These are phyloP conservation scores for Cryptoprocta ferox DNA, from an alignment of 2,797 vertebrate species.

Conservation along the genomic window DNA sequence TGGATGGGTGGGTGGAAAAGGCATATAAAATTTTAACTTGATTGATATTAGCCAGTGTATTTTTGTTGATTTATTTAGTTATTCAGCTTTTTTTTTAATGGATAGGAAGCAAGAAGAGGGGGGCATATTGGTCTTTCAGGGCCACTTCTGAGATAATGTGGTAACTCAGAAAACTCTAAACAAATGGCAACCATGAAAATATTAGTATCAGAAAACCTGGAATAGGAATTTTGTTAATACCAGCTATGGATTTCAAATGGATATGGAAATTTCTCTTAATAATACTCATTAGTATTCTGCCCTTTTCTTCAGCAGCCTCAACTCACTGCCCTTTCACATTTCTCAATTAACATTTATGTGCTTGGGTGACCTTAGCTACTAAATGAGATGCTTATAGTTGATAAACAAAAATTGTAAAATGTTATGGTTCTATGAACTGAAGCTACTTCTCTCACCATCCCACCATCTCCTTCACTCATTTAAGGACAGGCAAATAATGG, in stretches of 20 bases:
- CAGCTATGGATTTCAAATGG: not conserved
- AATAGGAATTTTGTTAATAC: not conserved
- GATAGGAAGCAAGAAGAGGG: not conserved
- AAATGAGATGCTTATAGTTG: not conserved
- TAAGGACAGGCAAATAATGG: not conserved
- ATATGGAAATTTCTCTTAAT: not conserved
- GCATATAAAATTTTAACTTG: not conserved
- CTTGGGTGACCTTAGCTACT: not conserved
- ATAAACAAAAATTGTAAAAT: conserved; percentile 13
- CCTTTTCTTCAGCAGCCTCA: not conserved
- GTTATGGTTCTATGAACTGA: not conserved
- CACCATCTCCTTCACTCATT: not conserved
- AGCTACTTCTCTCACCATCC: not conserved
- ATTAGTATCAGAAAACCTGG: not conserved
- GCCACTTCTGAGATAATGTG: not conserved
- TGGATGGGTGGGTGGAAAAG: too few relatives aligned
- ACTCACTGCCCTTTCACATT: not conserved
- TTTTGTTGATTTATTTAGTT: not conserved
- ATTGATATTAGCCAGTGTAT: not conserved
- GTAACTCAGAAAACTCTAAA: not conserved
- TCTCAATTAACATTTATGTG: not conserved
- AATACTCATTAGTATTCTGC: not conserved
- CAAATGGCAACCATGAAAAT: not conserved
- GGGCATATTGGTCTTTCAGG: not conserved
- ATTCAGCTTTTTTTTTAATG: not conserved